Evolutionary conservation across 2,797 vertebrate species (phyloP).

Genomic region (Myotis findleyi): DNA sequence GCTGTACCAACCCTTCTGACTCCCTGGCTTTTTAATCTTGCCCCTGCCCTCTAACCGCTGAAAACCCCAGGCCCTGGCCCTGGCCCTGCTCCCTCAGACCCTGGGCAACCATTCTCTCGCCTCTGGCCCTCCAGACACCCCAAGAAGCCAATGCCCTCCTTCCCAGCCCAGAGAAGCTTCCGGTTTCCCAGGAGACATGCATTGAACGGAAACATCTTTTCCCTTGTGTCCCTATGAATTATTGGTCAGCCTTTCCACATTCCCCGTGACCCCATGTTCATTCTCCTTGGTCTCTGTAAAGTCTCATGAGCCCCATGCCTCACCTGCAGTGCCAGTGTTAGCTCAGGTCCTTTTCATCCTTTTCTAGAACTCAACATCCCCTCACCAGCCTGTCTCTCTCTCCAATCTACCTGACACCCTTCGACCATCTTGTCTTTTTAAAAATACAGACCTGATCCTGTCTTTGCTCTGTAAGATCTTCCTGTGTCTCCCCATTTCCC

Average conservation of each 20-base stretch:
- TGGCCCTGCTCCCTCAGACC: neutral
- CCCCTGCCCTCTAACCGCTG: neutral
- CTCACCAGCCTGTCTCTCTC: fast-evolving
- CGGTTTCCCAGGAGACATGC: neutral
- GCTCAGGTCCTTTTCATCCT: neutral
- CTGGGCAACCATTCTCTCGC: neutral
- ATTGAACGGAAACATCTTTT: neutral
- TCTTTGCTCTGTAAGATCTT: neutral
- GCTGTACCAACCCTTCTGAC: neutral
- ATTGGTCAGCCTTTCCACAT: neutral
- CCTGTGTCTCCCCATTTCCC: neutral
- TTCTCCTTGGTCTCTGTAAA: neutral
- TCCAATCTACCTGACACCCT: neutral
- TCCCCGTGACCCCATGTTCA: neutral
- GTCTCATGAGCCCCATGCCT: neutral
- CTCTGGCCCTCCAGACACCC: neutral
- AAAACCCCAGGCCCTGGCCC: neutral
- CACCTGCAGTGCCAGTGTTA: too few relatives aligned
- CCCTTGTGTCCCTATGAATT: neutral
- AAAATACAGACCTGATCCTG: neutral
- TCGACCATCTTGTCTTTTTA: neutral
- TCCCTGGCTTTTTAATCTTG: neutral
- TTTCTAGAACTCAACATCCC: neutral
- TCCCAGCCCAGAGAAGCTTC: neutral
- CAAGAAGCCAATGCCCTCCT: neutral